Base-by-base conservation (phyloP, 2,797 vertebrate species). In the Alosa sapidissima region DNA sequence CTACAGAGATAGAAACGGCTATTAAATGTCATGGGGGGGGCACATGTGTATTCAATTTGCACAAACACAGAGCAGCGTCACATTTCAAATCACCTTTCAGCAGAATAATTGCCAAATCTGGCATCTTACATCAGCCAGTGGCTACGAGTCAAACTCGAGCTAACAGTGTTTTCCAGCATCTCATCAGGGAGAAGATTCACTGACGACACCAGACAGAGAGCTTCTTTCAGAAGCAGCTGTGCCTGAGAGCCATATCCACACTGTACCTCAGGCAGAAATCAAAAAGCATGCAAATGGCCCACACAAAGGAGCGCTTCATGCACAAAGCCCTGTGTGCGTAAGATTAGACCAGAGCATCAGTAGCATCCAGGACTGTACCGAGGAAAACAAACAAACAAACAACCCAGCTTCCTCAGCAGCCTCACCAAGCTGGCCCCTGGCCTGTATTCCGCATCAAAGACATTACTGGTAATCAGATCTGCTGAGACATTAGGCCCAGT, bases 231-330 rank as follows among this genome's bases (percentile, higher is more conserved):
- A 6, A 14, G 41, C 36, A 49, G n/a, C 16, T 52, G n/a, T 85
- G 81, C 21, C 81, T 58, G 28, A 51, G 58, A 19, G 65, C 41
- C 16, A 9, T 51, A 47, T 65, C 51, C 33, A 47, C 52, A 78
- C 58, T 84, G 55, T 49, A 58, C 89, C 82, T 84, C 52, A 89
- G 87, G 87, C 86, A 86, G 54, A 92, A 87, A 85, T 84, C 75
- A 19, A 91, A 84, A 84, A 82, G 87, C 85, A 86, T 85, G 49
- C 86, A 89, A 84, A 83, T 90, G 81, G 72, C 36, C 65, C 81
- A 88, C 81, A 94, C 89, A 95, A 92, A 92, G 90, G 89, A 88
- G 72, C 87, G 24, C 81, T 94, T 94, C 87, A 93, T 91, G 88
- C 1, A 86, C 86, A 88, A 49, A 89, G 33, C 72, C 6, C 72